Percentiles rank a stretch among this genome's conserved stretches.
phyloP scores from a whole-genome alignment of 1,140 invertebrate genomes.

The Drosophila virilis region DNA sequence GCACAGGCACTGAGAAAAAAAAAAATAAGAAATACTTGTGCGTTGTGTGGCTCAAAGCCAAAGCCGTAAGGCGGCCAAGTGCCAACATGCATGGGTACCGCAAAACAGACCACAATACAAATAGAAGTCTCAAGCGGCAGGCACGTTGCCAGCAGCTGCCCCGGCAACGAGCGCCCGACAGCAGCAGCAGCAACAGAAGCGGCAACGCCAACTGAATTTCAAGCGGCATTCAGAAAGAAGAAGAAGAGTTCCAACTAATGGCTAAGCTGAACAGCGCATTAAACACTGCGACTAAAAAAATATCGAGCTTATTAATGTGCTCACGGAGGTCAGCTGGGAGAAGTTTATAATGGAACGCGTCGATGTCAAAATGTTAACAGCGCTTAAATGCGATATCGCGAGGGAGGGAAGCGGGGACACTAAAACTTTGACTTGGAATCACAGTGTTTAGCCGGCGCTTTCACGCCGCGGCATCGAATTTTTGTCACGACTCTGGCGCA shows the following conservation, averaged over 20 bases:
- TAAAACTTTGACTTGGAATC: conserved; percentile 8
- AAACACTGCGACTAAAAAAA: conserved; percentile 39
- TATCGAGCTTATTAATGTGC: conserved; percentile 70
- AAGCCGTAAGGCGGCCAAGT: conserved; percentile 64
- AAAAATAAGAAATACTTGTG: conserved; percentile 33
- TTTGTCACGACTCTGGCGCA: conserved; percentile 74
- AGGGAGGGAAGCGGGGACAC: conserved; percentile 28
- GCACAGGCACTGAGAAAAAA: conserved; percentile 11
- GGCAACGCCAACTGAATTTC: conserved; percentile 14
- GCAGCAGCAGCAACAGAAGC: conserved; percentile 13
- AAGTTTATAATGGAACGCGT: conserved; percentile 59
- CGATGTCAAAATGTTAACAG: conserved; percentile 77
- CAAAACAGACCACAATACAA: conserved; percentile 61
- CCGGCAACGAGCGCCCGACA: conserved; percentile 14
- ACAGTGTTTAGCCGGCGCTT: conserved; percentile 53
- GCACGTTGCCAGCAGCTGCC: conserved; percentile 52
- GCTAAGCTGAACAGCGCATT: conserved; percentile 7
- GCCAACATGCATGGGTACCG: conserved; percentile 65
- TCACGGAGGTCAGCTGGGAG: conserved; percentile 24
- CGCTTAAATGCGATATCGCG: conserved; percentile 35
- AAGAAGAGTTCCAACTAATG: conserved; percentile 40
- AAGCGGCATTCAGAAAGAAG: conserved; percentile 2
- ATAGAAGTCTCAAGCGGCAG: conserved; percentile 10
- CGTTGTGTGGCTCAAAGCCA: conserved; percentile 42
- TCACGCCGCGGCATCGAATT: conserved; percentile 62